Evolutionary conservation across 1,140 invertebrate genomes (phyloP), one percentile per base, ranked within the genome.

Genomic region (Sitophilus oryzae): DNA sequence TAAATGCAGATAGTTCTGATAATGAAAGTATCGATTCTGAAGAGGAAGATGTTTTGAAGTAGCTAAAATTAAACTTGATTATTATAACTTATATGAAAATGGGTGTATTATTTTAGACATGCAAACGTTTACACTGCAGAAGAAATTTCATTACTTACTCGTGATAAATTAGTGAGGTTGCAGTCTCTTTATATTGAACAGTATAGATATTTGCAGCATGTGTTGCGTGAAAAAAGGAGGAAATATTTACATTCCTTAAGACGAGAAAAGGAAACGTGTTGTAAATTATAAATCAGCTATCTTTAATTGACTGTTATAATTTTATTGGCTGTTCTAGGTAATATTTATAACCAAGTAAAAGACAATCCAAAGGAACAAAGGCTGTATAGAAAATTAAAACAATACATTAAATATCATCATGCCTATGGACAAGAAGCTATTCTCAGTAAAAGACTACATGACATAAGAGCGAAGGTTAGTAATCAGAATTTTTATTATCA

Each of bases 111-210:
- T 78, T 78, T 68, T 72, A 88, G 86, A 73, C 86, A 91, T 74
- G 89, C 90, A 20, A 88, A 88, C 15, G 83, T 93, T 1, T 93
- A 84, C 66, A 92, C 91, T 1, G 84, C 86, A 0, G 89, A 94
- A 66, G 91, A 95, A 72, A 86, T 89, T 1, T 83, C 89, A 6
- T 77, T 80, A 43, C 83, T 92, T 41, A 81, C 89, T 1, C 76
- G 84, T 58, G 82, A 86, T 47, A 90, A 90, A 66, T 70, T 95
- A 50, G 81, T 85, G 6, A 77, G 83, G 40, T 72, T 96, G 6
- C 90, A 93, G 65, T 79, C 82, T 0, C 74, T 93, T 14, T 96
- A 95, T 64, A 84, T 90, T 41, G 82, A 86, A 22, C 89, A 95
- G 68, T 87, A 90, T 66, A 80, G 82, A 63, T 76, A 88, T 47